Percentiles rank a stretch among this genome's conserved stretches.
phyloP scores from a whole-genome alignment of 2,888 invertebrate genomes.

The Eurytoma californica region DNA sequence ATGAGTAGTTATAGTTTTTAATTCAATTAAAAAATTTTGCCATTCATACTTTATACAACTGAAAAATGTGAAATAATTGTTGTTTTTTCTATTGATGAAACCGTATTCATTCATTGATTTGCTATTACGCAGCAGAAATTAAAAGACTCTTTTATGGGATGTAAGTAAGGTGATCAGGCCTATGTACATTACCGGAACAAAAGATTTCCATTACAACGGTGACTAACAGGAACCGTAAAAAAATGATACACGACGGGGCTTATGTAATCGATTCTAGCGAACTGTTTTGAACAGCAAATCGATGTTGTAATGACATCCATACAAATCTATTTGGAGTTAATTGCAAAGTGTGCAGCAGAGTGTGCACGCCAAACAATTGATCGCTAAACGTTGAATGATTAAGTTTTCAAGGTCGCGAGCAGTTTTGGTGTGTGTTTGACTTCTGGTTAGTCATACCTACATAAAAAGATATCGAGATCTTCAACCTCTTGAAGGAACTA shows the following conservation, averaged over 20 bases:
- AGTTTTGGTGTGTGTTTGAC: not conserved
- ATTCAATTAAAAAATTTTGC: too few species aligned
- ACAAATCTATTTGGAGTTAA: slow-evolving; percentile 39
- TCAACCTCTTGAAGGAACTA: slow-evolving; percentile 14
- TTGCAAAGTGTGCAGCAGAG: slow-evolving; percentile 30
- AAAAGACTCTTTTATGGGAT: too few species aligned
- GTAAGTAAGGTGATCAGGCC: too few species aligned
- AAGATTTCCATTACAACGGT: not conserved
- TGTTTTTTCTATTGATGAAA: too few species aligned
- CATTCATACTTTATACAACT: too few species aligned
- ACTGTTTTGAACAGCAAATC: slow-evolving; percentile 25
- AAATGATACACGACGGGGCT: not conserved
- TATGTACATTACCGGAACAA: not conserved
- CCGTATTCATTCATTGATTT: too few species aligned
- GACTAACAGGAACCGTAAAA: not conserved
- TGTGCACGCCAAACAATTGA: slow-evolving; percentile 37
- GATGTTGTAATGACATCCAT: slow-evolving; percentile 30
- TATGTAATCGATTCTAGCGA: slow-evolving; percentile 29
- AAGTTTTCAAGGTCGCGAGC: slow-evolving; percentile 34
- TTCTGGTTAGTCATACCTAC: slow-evolving; percentile 12
- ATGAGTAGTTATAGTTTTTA: too few species aligned
- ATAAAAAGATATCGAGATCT: not conserved
- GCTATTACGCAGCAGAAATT: too few species aligned
- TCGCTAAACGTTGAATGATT: slow-evolving; percentile 39
- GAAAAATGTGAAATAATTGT: too few species aligned